Evolutionary conservation across 2,113 vertebrate genomes (phyloP), one percentile per base, ranked within the genome.

Genomic region (Mustela lutreola): DNA sequence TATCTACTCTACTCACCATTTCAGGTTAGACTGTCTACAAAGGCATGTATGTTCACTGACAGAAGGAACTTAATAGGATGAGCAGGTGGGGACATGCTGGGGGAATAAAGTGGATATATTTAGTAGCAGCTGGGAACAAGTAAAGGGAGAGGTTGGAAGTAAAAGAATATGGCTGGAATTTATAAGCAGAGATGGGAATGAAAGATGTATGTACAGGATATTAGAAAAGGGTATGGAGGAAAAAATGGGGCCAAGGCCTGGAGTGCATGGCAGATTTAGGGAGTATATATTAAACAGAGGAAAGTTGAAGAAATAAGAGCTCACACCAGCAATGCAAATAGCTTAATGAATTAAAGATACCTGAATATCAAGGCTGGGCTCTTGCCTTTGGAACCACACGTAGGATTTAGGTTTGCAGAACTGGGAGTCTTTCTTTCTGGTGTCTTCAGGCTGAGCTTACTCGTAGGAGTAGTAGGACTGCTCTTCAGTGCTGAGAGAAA

Each of bases 301-400:
- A 78, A 92, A 62, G 63, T 3, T n/a, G 33, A 94, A 90, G 50
- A 96, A 75, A 86, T 50, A 36, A 39, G 76, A n/a, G 8, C 85
- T 63, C 75, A 93, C 16, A 87, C 1, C 58, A 50, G 45, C 78
- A 89, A 70, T 75, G 91, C 31, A 86, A 92, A 86, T 70, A 91
- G 73, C 14, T 73, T 79, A 73, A 67, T 33, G 91, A 85, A 94
- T 96, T 89, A 14, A 14, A 73, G 4, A 26, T 99, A 99, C 99
- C 99, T 99, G 98, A 98, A 92, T 96, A 96, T 93, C 36, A 96
- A 97, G 7, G 98, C 96, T 26, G 98, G 98, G 85, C 28, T 99
- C 67, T 81, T 98, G 78, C 96, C 98, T 98, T 94, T 98, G 42
- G 98, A 99, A 93, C 95, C 97, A 90, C 96, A 96, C 7, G 76